phyloP scores from a whole-genome alignment of 92 coral and sea anemone species.

The Phenganax subtilis region DNA sequence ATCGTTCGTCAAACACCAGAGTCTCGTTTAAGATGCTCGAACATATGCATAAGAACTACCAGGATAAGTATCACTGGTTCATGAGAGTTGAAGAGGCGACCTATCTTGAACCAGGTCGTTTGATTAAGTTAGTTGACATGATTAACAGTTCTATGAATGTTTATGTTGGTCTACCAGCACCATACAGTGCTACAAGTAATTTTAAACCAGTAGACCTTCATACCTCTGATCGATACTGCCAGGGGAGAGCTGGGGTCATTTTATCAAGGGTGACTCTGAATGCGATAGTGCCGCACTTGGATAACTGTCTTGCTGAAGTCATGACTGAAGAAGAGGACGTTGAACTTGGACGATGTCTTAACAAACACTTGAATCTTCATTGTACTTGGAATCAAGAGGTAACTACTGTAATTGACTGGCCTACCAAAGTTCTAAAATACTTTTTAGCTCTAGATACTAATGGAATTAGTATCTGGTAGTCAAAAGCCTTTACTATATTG shows the following conservation, averaged over 20 bases:
- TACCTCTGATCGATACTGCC: constrained; percentile 74
- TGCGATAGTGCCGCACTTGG: constrained; percentile 65
- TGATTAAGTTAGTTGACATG: constrained; percentile 67
- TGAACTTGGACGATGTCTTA: constrained; percentile 83
- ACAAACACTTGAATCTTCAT: constrained; percentile 64
- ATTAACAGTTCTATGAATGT: constrained; percentile 74
- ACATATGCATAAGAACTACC: constrained; percentile 81
- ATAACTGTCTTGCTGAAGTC: constrained; percentile 71
- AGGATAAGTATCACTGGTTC: constrained; percentile 88
- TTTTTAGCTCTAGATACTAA: too few species aligned
- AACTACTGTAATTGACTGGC: not conserved
- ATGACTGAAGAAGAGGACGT: constrained; percentile 75
- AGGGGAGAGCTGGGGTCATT: constrained; percentile 69
- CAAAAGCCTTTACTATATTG: too few species aligned
- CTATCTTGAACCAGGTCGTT: constrained; percentile 70
- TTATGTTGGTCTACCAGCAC: constrained; percentile 79
- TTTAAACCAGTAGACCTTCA: constrained; percentile 52
- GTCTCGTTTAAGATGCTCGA: constrained; percentile 84
- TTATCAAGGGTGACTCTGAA: constrained; percentile 65
- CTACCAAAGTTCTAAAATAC: not conserved
- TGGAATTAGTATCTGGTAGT: too few species aligned
- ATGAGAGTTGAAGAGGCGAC: constrained; percentile 76
- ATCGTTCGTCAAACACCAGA: constrained; percentile 66
- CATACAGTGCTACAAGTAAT: constrained; percentile 44
- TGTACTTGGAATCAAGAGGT: constrained; percentile 99